These are phyloP conservation scores for Cetoscarus ocellatus DNA, from an alignment of 2,797 vertebrate genomes.

Conservation along the genomic window DNA sequence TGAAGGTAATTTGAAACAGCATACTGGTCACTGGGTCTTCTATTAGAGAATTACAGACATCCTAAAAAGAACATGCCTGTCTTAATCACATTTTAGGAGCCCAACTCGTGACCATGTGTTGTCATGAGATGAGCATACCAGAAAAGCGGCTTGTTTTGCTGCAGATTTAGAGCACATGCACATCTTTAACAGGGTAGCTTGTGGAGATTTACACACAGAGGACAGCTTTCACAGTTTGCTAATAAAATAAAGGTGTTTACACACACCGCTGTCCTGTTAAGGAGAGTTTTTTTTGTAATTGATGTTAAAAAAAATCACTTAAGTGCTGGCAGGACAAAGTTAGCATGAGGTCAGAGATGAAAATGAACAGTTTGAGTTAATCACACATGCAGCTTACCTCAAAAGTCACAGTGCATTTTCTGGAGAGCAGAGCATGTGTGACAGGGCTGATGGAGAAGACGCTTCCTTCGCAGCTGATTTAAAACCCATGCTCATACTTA, in stretches of 20 bases:
- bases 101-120: constrained; percentile 47
- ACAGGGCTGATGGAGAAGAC: constrained; percentile 12
- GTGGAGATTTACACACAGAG: neutral
- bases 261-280: too few relatives aligned
- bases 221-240: neutral
- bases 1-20: constrained; percentile 63
- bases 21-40: constrained; percentile 55
- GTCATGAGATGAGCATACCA: constrained; percentile 70
- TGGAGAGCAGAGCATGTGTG: too few relatives aligned
- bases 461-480: constrained; percentile 53
- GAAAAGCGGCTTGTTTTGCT: constrained; percentile 32
- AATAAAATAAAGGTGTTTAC: too few relatives aligned
- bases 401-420: too few relatives aligned
- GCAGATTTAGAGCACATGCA: constrained; percentile 71
- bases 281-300: too few relatives aligned
- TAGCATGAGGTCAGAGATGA: too few relatives aligned
- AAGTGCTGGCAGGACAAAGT: too few relatives aligned
- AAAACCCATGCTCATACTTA: constrained; percentile 64
- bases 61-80: constrained; percentile 57
- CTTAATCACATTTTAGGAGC: constrained; percentile 77
- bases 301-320: too few relatives aligned
- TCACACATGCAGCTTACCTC: too few relatives aligned
- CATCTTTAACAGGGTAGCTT: constrained; percentile 21
- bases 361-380: too few relatives aligned
- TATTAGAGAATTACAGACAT: constrained; percentile 60